These are phyloP conservation scores for Diloba caeruleocephala DNA, from an alignment of 2,888 invertebrate species.

Conservation along the genomic window DNA sequence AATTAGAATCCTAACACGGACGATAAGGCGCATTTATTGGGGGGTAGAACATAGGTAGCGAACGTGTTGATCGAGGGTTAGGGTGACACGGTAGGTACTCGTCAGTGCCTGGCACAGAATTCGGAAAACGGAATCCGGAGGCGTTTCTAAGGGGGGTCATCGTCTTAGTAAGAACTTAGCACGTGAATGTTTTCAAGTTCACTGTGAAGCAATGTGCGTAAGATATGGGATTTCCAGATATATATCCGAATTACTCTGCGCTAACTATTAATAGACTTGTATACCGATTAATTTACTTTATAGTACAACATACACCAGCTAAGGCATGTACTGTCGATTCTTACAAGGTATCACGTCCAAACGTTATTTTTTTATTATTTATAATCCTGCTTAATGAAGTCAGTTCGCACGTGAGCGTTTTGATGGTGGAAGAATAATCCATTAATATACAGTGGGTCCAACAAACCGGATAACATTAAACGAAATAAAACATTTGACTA, in stretches of 20 bases:
- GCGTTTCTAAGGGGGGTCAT: conserved; percentile 55
- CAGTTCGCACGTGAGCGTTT: conserved; percentile 39
- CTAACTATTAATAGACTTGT: conserved; percentile 34
- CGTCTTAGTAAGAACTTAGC: conserved; percentile 41
- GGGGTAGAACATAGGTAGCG: conserved; percentile 61
- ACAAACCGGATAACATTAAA: conserved; percentile 71
- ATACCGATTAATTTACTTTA: conserved; percentile 41
- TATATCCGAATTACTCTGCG: conserved; percentile 32
- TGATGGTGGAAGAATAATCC: conserved; percentile 50
- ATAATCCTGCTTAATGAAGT: conserved; percentile 11
- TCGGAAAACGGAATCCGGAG: conserved; percentile 56
- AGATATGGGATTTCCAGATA: conserved; percentile 37
- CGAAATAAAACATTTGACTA: conserved; percentile 59
- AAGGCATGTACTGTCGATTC: background rate
- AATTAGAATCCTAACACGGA: conserved; percentile 54
- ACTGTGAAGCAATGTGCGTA: conserved; percentile 33
- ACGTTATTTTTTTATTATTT: conserved; percentile 1
- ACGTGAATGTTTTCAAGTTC: conserved; percentile 44
- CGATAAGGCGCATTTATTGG: conserved; percentile 56
- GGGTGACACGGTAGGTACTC: conserved; percentile 75
- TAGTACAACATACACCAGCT: conserved; percentile 23
- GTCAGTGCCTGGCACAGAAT: conserved; percentile 73
- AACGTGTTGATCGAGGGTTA: conserved; percentile 66
- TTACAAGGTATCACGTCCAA: background rate
- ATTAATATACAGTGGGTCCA: conserved; percentile 73